These are phyloP conservation scores for Takifugu flavidus DNA, from an alignment of 2,113 vertebrate genomes.

Conservation along the genomic window DNA sequence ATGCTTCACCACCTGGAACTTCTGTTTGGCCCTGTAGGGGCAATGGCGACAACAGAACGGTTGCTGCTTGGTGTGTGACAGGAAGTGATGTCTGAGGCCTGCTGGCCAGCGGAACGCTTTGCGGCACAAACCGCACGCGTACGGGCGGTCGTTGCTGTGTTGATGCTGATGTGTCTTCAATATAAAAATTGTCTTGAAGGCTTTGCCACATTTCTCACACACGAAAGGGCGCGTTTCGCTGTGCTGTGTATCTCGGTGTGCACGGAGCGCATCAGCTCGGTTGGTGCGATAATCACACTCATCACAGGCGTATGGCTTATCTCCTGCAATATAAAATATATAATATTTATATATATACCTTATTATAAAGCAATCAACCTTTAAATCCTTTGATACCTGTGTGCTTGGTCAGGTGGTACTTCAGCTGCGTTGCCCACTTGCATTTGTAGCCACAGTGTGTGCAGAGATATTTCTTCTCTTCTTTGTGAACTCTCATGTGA, in stretches of 20 bases:
- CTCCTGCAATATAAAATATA: conserved; percentile 70
- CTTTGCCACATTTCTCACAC: conserved; percentile 96
- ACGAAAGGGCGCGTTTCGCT: conserved; percentile 86
- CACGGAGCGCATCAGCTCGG: conserved; percentile 86
- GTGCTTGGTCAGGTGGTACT: conserved; percentile 98
- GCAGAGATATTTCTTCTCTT: conserved; percentile 94
- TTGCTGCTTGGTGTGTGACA: conserved; percentile 89
- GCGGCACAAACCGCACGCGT: conserved; percentile 82
- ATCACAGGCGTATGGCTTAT: conserved; percentile 85
- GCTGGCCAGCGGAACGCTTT: conserved; percentile 93
- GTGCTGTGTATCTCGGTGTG: conserved; percentile 88
- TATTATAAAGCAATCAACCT: background rate
- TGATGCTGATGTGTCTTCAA: conserved; percentile 93
- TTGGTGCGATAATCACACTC: conserved; percentile 93
- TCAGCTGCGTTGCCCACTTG: conserved; percentile 98
- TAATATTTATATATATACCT: no score
- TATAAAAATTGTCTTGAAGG: conserved; percentile 93
- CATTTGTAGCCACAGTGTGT: conserved; percentile 97
- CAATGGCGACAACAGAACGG: conserved; percentile 92
- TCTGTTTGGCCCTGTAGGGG: conserved; percentile 92
- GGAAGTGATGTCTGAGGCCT: conserved; percentile 90
- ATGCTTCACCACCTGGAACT: conserved; percentile 85
- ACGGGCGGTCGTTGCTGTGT: conserved; percentile 87
- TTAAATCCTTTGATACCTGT: conserved; percentile 76
- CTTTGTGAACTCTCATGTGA: conserved; percentile 95